Conservation (phyloP, 2,797 vertebrate genomes). For the Chrysocyon brachyurus region DNA sequence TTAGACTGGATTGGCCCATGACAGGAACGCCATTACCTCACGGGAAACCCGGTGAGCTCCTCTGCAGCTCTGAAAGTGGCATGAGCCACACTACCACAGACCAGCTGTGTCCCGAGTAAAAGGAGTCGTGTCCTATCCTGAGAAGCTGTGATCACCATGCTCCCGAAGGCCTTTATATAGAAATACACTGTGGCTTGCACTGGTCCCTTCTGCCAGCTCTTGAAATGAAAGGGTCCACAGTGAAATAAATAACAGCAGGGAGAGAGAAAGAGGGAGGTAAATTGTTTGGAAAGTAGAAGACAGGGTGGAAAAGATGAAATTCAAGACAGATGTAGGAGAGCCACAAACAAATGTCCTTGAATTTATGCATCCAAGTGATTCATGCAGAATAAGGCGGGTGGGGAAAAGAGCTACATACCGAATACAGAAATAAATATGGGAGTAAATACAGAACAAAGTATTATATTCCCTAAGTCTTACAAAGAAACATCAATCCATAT, state of each 20-base stretch:
- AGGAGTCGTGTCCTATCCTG: not conserved
- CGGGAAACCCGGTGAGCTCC: not conserved
- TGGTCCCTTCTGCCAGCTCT: conserved; percentile 59
- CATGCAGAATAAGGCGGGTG: conserved; percentile 68
- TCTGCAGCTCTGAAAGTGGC: not conserved
- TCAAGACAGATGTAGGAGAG: conserved; percentile 84
- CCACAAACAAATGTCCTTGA: conserved; percentile 79
- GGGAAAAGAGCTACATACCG: conserved; percentile 76
- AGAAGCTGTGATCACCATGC: not conserved
- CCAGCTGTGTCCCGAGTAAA: not conserved
- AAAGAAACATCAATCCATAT: conserved; percentile 75
- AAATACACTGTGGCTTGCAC: conserved; percentile 42
- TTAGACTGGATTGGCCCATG: not conserved
- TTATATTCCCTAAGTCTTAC: conserved; percentile 36
- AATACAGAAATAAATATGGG: conserved; percentile 75
- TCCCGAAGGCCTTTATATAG: conserved; percentile 40
- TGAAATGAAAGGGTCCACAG: conserved; percentile 71
- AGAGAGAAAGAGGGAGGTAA: conserved; percentile 72
- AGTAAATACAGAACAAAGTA: conserved; percentile 73
- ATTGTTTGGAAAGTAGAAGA: conserved; percentile 84
- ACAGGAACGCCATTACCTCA: not conserved
- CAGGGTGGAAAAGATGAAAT: conserved; percentile 83
- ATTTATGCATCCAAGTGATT: conserved; percentile 84
- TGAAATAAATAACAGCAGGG: conserved; percentile 80
- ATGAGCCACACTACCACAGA: not conserved